phyloP scores from a whole-genome alignment of 2,888 invertebrate genomes.

The Anodontia alba region DNA sequence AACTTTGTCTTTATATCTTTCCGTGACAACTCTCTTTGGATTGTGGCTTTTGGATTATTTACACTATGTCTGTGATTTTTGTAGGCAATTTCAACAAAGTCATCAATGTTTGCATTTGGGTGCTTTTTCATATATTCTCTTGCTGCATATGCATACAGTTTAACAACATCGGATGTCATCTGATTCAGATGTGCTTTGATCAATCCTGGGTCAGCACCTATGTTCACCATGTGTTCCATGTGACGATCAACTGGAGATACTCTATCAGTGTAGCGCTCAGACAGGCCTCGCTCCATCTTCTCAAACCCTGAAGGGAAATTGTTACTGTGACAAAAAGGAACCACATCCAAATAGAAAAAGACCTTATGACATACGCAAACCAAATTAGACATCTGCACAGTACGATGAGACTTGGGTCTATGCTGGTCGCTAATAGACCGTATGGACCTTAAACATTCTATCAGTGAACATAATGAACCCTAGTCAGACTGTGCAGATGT shows the following conservation, averaged over 20 bases:
- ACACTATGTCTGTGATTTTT: slow-evolving; percentile 80
- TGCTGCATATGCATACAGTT: slow-evolving; percentile 81
- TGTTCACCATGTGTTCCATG: slow-evolving; percentile 77
- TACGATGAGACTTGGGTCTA: too few species aligned
- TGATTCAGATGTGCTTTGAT: slow-evolving; percentile 74
- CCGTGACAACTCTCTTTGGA: slow-evolving; percentile 65
- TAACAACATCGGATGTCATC: slow-evolving; percentile 82
- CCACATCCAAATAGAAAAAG: too few species aligned
- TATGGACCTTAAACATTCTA: too few species aligned
- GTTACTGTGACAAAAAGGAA: too few species aligned
- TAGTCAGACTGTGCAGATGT: too few species aligned
- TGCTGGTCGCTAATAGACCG: too few species aligned
- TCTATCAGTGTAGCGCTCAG: slow-evolving; percentile 77
- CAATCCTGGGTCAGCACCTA: slow-evolving; percentile 77
- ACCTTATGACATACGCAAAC: too few species aligned
- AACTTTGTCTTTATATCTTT: slow-evolving; percentile 67
- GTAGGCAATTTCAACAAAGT: slow-evolving; percentile 76
- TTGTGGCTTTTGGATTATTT: slow-evolving; percentile 78
- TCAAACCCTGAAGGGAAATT: slow-evolving; percentile 79
- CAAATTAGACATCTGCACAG: too few species aligned
- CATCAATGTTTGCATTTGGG: slow-evolving; percentile 68
- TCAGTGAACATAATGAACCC: too few species aligned
- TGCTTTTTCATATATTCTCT: slow-evolving; percentile 78
- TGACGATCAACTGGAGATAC: slow-evolving; percentile 77
- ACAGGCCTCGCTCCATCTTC: slow-evolving; percentile 81